phyloP scores from a whole-genome alignment of 2,797 vertebrate genomes.

The Scolopax bukidnonensis region DNA sequence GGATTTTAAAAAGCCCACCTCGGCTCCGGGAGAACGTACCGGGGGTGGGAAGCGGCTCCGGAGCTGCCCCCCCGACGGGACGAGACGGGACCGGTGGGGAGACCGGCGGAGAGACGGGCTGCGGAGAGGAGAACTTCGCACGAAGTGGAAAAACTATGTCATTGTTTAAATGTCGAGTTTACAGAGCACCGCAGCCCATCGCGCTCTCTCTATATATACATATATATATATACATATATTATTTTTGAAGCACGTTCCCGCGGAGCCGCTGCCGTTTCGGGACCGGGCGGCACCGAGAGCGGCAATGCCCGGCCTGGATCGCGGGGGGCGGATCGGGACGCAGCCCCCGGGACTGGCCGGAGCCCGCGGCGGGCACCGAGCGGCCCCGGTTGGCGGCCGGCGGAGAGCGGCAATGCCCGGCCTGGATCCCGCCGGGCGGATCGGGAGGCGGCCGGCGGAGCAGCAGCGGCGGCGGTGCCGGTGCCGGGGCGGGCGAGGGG shows the following conservation, averaged over 20 bases:
- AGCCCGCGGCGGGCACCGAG: background rate
- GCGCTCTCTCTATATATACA: background rate
- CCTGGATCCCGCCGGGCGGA: background rate
- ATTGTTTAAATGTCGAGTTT: background rate
- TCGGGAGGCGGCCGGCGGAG: background rate
- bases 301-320: background rate
- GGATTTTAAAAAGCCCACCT: background rate
- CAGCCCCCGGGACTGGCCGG: background rate
- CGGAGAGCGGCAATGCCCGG: background rate
- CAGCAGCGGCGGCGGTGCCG: background rate
- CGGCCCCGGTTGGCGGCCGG: background rate
- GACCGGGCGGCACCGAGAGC: background rate
- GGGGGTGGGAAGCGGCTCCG: background rate
- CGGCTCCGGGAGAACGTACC: background rate
- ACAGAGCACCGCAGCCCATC: background rate
- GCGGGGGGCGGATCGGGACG: background rate
- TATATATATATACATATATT: background rate
- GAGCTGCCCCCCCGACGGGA: background rate
- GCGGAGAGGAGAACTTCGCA: background rate
- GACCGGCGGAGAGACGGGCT: background rate
- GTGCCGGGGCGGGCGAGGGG: background rate
- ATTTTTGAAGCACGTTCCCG: background rate
- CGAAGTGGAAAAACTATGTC: background rate
- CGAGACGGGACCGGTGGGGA: background rate
- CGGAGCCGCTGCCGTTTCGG: background rate